Evolutionary conservation across 35 echinoderm and acorn worm species (phyloP).

Genomic region (Anneissia japonica): DNA sequence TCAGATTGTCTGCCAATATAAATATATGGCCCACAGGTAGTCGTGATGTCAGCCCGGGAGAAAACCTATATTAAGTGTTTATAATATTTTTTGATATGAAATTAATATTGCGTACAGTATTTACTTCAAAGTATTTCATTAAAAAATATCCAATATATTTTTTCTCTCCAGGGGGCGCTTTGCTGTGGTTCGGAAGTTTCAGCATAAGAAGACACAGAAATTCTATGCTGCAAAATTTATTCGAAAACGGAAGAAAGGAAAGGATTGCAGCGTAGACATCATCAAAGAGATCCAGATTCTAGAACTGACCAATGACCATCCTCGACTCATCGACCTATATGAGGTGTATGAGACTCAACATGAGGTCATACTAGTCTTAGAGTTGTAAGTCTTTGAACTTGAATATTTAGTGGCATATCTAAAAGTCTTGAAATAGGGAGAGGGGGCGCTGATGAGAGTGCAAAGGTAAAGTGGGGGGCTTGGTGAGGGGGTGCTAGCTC

Average conservation of each 20-base stretch:
- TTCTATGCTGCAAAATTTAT: constrained; percentile 94
- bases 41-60: too few species aligned
- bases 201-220: constrained; percentile 48
- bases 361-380: constrained; percentile 90
- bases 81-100: too few species aligned
- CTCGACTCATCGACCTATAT: constrained; percentile 73
- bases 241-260: constrained; percentile 77
- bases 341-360: constrained; percentile 82
- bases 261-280: constrained; percentile 79
- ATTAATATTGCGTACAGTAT: too few species aligned
- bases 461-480: too few species aligned
- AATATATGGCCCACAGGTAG: too few species aligned
- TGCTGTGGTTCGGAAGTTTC: constrained; percentile 87
- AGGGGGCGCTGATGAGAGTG: too few species aligned
- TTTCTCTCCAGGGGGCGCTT: constrained; percentile 63
- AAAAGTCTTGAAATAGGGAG: too few species aligned
- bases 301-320: constrained; percentile 77
- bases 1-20: not conserved
- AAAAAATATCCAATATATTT: too few species aligned
- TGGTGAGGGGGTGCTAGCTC: too few species aligned
- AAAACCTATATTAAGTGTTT: too few species aligned
- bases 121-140: too few species aligned
- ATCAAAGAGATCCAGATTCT: constrained; percentile 93
- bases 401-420: too few species aligned
- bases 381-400: constrained; percentile 99